Percentiles rank a stretch among this genome's conserved stretches.
These are phyloP conservation scores for Eurypyga helias DNA, from an alignment of 2,113 vertebrate genomes.

Conservation along the genomic window DNA sequence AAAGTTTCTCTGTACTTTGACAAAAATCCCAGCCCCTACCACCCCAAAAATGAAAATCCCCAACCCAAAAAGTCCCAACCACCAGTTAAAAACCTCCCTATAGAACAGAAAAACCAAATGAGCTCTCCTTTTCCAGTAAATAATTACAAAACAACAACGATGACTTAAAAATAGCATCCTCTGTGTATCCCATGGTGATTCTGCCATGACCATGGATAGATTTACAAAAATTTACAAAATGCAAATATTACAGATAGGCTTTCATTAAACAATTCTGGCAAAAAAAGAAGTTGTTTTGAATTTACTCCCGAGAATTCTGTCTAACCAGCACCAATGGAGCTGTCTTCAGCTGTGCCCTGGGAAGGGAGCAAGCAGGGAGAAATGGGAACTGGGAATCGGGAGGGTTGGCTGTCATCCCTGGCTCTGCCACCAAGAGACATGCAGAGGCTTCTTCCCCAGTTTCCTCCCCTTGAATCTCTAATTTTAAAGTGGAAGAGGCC, in stretches of 20 bases:
- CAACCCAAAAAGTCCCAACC: background rate
- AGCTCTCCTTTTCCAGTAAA: background rate
- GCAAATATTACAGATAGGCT: background rate
- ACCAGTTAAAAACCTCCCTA: background rate
- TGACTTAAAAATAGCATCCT: background rate
- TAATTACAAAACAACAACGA: fast-evolving
- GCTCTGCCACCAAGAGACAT: background rate
- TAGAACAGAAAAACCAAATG: background rate
- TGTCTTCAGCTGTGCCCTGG: background rate
- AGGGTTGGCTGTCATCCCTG: background rate
- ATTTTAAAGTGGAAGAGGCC: background rate
- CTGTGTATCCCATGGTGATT: background rate
- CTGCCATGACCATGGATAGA: background rate
- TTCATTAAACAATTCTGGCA: background rate
- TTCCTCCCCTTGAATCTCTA: background rate
- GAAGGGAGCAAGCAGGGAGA: background rate
- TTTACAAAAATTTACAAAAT: background rate
- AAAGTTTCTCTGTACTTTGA: background rate
- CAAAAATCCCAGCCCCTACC: background rate
- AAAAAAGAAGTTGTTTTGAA: background rate
- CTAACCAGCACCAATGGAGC: background rate
- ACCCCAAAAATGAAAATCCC: too few species aligned
- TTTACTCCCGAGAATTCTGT: background rate
- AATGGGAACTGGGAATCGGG: background rate
- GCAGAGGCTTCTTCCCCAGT: background rate